These are phyloP conservation scores for Apus apus DNA, from an alignment of 2,113 vertebrate species.

Conservation along the genomic window DNA sequence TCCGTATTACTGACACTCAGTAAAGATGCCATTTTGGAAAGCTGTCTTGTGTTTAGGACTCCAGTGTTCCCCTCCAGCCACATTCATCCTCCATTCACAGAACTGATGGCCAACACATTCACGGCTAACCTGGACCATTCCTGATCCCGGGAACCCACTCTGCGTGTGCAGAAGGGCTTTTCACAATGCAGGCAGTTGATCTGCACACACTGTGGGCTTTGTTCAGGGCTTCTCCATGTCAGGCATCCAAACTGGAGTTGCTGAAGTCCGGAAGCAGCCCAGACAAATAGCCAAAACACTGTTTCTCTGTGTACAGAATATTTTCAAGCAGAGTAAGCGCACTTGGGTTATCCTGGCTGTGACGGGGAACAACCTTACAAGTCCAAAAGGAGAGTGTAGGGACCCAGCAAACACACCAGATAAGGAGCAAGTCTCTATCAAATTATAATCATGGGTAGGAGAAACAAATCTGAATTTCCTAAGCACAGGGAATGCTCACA, in stretches of 20 bases:
- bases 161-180: slow-evolving; percentile 36
- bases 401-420: background rate
- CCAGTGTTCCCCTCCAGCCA: slow-evolving; percentile 43
- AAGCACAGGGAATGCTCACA: background rate
- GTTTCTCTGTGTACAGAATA: slow-evolving; percentile 19
- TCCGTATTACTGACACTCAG: slow-evolving; percentile 47
- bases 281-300: slow-evolving; percentile 47
- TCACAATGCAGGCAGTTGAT: slow-evolving; percentile 60
- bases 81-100: slow-evolving; percentile 55
- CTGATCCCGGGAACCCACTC: slow-evolving; percentile 36
- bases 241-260: slow-evolving; percentile 56
- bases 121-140: slow-evolving; percentile 25
- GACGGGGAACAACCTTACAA: background rate
- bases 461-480: slow-evolving; percentile 1
- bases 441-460: background rate
- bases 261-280: slow-evolving; percentile 48
- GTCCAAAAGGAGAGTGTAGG: rapidly evolving
- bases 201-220: slow-evolving; percentile 55
- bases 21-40: slow-evolving; percentile 36
- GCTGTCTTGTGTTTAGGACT: slow-evolving; percentile 10
- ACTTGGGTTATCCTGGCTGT: background rate
- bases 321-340: background rate
- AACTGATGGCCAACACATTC: slow-evolving; percentile 6
- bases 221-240: slow-evolving; percentile 38
- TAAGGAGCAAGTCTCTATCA: background rate